A percentile compares a stretch with the other conserved stretches of the same genome.
These are phyloP conservation scores for Crypturellus undulatus DNA, from an alignment of 2,113 vertebrate genomes.

Conservation along the genomic window DNA sequence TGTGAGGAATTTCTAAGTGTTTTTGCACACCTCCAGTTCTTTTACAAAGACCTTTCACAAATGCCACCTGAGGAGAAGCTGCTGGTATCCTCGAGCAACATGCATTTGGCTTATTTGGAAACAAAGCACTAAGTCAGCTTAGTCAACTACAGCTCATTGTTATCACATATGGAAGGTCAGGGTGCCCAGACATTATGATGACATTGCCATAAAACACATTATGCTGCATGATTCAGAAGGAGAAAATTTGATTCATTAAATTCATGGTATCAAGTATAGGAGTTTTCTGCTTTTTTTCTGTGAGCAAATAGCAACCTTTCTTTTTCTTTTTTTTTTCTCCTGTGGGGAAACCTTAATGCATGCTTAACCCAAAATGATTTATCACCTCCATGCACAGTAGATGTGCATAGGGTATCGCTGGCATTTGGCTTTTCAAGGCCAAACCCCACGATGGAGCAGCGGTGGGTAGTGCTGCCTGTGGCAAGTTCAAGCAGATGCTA, in stretches of 20 bases:
- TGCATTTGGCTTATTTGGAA: neutral
- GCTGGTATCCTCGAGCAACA: neutral
- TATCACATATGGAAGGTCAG: neutral
- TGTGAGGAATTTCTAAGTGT: neutral
- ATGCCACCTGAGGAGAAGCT: neutral
- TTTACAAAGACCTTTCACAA: neutral
- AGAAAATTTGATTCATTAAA: neutral
- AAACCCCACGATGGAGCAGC: neutral
- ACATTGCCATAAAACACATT: neutral
- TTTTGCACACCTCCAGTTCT: neutral
- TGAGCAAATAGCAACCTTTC: neutral
- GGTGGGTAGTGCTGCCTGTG: neutral
- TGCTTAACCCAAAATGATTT: neutral
- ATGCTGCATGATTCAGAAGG: neutral
- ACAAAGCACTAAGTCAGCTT: neutral
- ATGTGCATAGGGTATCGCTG: neutral
- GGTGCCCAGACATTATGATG: neutral
- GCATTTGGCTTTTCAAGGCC: neutral
- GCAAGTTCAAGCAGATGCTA: constrained; percentile 8
- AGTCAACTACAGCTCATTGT: neutral
- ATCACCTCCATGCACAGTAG: neutral
- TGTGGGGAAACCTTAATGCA: neutral
- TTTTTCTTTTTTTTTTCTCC: neutral
- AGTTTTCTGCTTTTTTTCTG: neutral
- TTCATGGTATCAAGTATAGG: neutral